These are phyloP conservation scores for Theropithecus gelada DNA, from an alignment of 2,113 vertebrate genomes.

Conservation along the genomic window DNA sequence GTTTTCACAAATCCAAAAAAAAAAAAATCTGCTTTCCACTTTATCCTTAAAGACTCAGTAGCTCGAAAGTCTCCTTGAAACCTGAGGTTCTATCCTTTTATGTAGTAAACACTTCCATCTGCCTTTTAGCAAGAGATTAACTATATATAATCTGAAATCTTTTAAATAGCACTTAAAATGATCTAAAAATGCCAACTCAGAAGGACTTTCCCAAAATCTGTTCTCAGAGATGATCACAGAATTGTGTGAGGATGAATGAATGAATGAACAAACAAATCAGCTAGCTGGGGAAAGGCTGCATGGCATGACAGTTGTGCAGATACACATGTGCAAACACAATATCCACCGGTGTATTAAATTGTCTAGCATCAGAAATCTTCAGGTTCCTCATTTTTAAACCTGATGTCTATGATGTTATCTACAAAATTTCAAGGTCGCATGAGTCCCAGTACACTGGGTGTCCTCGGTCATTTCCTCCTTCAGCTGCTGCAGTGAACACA, in stretches of 20 bases:
- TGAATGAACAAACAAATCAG: not conserved
- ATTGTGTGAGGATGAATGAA: not conserved
- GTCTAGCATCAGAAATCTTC: not conserved
- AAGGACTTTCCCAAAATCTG: not conserved
- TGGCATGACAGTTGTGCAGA: not conserved
- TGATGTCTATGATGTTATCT: not conserved
- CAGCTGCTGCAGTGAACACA: fast-evolving
- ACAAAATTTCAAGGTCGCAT: not conserved
- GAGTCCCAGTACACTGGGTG: not conserved
- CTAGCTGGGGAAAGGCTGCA: not conserved
- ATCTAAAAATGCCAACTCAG: not conserved
- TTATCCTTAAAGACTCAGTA: not conserved
- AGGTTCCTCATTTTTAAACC: not conserved
- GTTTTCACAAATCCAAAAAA: not conserved
- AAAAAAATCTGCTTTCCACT: not conserved
- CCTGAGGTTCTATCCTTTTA: not conserved
- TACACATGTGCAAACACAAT: not conserved
- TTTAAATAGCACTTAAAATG: too few species aligned
- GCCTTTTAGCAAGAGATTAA: not conserved
- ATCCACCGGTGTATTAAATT: not conserved
- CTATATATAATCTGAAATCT: not conserved
- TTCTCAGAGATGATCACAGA: not conserved
- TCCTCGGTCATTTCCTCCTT: not conserved
- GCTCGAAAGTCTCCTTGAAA: not conserved
- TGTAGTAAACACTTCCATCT: not conserved